phyloP scores from a whole-genome alignment of 2,888 invertebrate genomes.

The Ditula angustiorana region DNA sequence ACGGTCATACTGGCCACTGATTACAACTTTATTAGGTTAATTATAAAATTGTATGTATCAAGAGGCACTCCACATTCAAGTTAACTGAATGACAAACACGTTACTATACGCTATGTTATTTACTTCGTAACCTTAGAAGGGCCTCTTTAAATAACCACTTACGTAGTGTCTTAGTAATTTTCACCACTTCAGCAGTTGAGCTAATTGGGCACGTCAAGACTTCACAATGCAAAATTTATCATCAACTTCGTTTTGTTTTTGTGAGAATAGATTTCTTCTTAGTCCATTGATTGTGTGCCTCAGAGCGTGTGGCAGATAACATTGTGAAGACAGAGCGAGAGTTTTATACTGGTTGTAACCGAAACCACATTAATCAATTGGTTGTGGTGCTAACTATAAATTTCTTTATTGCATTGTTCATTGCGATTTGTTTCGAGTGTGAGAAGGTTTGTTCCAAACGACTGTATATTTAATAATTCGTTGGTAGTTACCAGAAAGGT shows the following conservation, averaged over 20 bases:
- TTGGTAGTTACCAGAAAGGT: conserved; percentile 12
- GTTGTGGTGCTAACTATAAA: conserved; percentile 46
- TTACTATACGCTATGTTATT: background rate
- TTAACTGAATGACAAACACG: background rate
- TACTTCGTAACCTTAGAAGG: background rate
- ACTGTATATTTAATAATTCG: conserved; percentile 18
- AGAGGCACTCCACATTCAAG: background rate
- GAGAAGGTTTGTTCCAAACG: conserved; percentile 34
- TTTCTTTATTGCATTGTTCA: conserved; percentile 55
- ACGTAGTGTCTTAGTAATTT: conserved; percentile 1
- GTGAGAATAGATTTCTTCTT: conserved; percentile 34
- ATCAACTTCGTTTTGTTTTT: conserved; percentile 25
- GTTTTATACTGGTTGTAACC: conserved; percentile 42
- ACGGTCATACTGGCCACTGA: too few species aligned
- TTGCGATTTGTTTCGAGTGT: conserved; percentile 41
- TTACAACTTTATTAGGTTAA: too few species aligned
- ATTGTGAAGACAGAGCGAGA: conserved; percentile 21
- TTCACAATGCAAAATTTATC: conserved; percentile 31
- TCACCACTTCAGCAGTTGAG: background rate
- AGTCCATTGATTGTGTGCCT: conserved; percentile 30
- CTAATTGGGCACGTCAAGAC: conserved; percentile 32
- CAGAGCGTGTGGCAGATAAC: conserved; percentile 27
- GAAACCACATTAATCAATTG: conserved; percentile 66
- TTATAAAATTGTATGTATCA: too few species aligned
- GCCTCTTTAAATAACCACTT: background rate